A percentile compares a stretch with the other conserved stretches of the same genome.
phyloP scores from a whole-genome alignment of 1,140 invertebrate species.

The Anastatus disparis region DNA sequence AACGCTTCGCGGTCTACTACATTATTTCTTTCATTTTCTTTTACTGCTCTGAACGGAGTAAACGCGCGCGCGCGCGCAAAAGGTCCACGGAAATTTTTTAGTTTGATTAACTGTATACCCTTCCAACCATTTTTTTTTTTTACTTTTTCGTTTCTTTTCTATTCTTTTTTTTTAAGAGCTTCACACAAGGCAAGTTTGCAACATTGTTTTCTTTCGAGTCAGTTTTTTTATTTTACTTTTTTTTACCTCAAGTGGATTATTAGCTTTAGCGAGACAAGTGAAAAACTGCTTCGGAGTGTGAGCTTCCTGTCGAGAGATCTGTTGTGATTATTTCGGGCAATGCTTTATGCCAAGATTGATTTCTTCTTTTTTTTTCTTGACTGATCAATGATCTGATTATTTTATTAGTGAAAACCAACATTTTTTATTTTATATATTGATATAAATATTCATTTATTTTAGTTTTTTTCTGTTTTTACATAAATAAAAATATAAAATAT shows the following conservation, averaged over 20 bases:
- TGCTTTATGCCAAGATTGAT: not conserved
- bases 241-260: constrained; percentile 5
- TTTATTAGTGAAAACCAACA: too few species aligned
- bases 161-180: not conserved
- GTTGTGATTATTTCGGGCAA: not conserved
- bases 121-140: not conserved
- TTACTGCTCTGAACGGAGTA: too few species aligned
- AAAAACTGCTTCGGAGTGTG: not conserved
- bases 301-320: not conserved
- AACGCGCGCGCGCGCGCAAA: too few species aligned
- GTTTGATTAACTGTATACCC: constrained; percentile 9
- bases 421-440: too few species aligned
- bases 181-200: not conserved
- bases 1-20: not conserved
- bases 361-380: too few species aligned
- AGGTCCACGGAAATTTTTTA: constrained; percentile 5
- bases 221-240: not conserved
- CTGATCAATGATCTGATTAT: too few species aligned
- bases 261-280: not conserved
- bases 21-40: constrained; percentile 29
- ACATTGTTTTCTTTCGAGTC: not conserved
- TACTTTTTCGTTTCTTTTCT: not conserved
- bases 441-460: too few species aligned
- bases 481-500: too few species aligned
- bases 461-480: too few species aligned